These are phyloP conservation scores for Hippoglossus hippoglossus DNA, from an alignment of 2,797 vertebrate species.

Conservation along the genomic window DNA sequence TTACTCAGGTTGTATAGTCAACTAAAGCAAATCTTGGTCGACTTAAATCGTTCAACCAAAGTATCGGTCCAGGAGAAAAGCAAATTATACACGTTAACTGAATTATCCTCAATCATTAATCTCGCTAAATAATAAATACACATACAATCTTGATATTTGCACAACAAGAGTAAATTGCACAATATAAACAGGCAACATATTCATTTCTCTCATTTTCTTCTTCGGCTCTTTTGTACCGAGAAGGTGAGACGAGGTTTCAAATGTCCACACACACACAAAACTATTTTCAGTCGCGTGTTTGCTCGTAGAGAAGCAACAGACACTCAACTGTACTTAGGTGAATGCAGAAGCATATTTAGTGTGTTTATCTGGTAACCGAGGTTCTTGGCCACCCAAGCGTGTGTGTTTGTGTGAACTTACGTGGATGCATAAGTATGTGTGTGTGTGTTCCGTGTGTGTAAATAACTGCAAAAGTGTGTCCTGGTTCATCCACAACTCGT, in stretches of 20 bases:
- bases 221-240: not conserved
- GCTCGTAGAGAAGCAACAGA: conserved; percentile 54
- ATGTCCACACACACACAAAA: conserved; percentile 12
- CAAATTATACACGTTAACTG: not conserved
- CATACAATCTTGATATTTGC: not conserved
- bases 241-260: not conserved
- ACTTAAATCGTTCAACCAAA: not conserved
- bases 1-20: not conserved
- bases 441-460: not conserved
- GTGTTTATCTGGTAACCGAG: conserved; percentile 74
- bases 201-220: not conserved
- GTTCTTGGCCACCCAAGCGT: conserved; percentile 55
- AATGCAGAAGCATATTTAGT: conserved; percentile 60
- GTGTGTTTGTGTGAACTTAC: not conserved
- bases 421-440: not conserved
- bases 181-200: conserved; percentile 10
- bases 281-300: conserved; percentile 59
- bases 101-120: not conserved
- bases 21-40: not conserved
- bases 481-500: not conserved
- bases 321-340: conserved; percentile 59
- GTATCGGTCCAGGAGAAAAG: not conserved
- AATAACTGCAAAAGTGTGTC: not conserved
- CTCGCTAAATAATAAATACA: not conserved
- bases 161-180: not conserved